Conservation (phyloP, 2,888 invertebrate species). For the Crossocerus cetratus region DNA sequence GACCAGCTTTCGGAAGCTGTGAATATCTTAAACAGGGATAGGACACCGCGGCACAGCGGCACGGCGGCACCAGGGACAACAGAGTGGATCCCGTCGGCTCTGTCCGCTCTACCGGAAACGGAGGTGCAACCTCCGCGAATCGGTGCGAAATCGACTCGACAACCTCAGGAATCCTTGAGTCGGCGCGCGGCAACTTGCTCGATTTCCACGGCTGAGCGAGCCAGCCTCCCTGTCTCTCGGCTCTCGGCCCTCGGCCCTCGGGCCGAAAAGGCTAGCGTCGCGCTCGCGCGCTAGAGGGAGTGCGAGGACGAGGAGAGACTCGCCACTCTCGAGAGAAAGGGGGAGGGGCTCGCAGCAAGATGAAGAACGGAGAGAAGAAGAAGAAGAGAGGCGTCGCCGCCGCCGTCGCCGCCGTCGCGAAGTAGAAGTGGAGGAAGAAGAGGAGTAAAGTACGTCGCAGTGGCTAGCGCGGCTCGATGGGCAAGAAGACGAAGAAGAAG, state of each 20-base stretch:
- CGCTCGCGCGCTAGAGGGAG: neutral
- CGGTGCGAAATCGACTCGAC: slow-evolving; percentile 21
- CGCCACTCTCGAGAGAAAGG: neutral
- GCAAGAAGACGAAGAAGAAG: slow-evolving; percentile 35
- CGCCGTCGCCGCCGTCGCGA: slow-evolving; percentile 13
- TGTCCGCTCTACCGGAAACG: slow-evolving; percentile 30
- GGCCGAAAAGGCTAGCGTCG: slow-evolving; percentile 25
- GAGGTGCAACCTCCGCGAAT: slow-evolving; percentile 20
- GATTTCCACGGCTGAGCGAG: slow-evolving; percentile 30
- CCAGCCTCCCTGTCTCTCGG: slow-evolving; percentile 9
- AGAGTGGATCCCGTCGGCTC: slow-evolving; percentile 6
- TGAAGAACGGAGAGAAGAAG: slow-evolving; percentile 15
- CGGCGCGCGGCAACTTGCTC: slow-evolving; percentile 23
- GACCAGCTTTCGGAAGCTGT: no score
- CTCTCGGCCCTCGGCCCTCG: slow-evolving; percentile 1
- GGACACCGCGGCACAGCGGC: no score
- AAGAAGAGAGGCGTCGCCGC: slow-evolving; percentile 11
- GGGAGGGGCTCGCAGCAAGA: slow-evolving; percentile 6
- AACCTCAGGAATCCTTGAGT: slow-evolving; percentile 6
- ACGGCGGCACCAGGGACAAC: no score
- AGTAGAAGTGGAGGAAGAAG: slow-evolving; percentile 8
- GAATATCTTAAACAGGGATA: no score
- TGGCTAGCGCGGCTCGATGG: neutral
- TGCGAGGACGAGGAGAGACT: neutral
- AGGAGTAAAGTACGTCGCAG: neutral